Evolutionary conservation across 2,888 invertebrate genomes (phyloP), one percentile per base, ranked within the genome.

Genomic region (Polyploca ridens): DNA sequence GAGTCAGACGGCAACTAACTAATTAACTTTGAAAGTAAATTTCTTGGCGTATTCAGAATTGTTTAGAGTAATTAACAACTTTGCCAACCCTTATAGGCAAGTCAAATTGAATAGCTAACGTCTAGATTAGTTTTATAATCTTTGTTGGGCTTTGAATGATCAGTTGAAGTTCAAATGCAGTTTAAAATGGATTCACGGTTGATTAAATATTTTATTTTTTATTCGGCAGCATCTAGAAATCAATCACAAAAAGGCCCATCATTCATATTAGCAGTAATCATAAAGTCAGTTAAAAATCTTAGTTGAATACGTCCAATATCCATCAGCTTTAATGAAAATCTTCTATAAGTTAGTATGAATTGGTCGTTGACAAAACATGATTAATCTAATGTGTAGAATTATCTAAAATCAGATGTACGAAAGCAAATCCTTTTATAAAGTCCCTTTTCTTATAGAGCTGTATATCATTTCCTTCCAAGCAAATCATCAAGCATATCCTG

Each of bases 381-480:
- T 54, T 10, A 54, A 6, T 54, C 16, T n/a, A 49, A 54, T 54
- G 19, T 54, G 54, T 54, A 54, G n/a, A 46, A 54, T 19, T 19
- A 10, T 54, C 54, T 54, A 54, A 54, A 54, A 41, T 41, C 13
- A 41, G 13, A 13, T 13, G 13, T 41, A 41, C 13, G 10, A 10
- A 38, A 38, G 38, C 38, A 41, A 41, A 54, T 54, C 7, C 19
- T 54, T 19, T 54, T 14, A 19, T 54, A 54, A 10, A 41, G 7
- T 7, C 1, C 61, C 61, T 27, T 27, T 27, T 27, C 27, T 27
- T 59, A 64, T 16, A 72, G 58, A 13, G 70, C 75, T 72, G 71
- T 74, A 76, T 86, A 87, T 94, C 90, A 94, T 88, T 93, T 93
- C 69, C 89, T 91, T 13, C 94, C 93, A 62, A 94, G 71, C 63